Percentiles rank a stretch among this genome's conserved stretches.
These are phyloP conservation scores for Cantharis flavilabris DNA, from an alignment of 2,888 invertebrate genomes.

Conservation along the genomic window DNA sequence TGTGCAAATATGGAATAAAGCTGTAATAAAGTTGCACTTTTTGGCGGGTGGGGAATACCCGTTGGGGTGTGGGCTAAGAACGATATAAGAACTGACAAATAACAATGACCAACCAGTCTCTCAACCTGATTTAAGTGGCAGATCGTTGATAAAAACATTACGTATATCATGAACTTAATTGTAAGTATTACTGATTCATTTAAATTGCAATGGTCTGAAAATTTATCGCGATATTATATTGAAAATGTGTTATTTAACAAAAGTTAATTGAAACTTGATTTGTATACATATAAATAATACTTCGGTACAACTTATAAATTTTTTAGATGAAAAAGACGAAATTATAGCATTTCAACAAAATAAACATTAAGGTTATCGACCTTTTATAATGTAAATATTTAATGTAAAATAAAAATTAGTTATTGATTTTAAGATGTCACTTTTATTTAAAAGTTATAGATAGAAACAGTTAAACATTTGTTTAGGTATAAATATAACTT, in stretches of 20 bases:
- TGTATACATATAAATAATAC: background rate
- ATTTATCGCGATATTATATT: background rate
- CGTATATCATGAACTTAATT: conserved; percentile 21
- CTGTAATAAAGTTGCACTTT: conserved; percentile 13
- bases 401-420: background rate
- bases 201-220: background rate
- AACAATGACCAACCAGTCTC: conserved; percentile 32
- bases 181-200: conserved; percentile 17
- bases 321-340: background rate
- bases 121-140: conserved; percentile 26
- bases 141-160: conserved; percentile 22
- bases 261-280: background rate
- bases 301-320: background rate
- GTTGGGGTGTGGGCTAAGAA: conserved; percentile 29
- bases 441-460: background rate
- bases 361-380: background rate
- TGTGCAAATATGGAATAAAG: conserved; percentile 1
- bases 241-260: background rate
- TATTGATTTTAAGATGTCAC: background rate
- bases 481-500: background rate
- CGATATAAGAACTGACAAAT: conserved; percentile 33
- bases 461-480: background rate
- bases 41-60: conserved; percentile 31
- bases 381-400: background rate
- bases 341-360: background rate